These are phyloP conservation scores for Nyleta sp. DNA, from an alignment of 2,888 invertebrate genomes.

Conservation along the genomic window DNA sequence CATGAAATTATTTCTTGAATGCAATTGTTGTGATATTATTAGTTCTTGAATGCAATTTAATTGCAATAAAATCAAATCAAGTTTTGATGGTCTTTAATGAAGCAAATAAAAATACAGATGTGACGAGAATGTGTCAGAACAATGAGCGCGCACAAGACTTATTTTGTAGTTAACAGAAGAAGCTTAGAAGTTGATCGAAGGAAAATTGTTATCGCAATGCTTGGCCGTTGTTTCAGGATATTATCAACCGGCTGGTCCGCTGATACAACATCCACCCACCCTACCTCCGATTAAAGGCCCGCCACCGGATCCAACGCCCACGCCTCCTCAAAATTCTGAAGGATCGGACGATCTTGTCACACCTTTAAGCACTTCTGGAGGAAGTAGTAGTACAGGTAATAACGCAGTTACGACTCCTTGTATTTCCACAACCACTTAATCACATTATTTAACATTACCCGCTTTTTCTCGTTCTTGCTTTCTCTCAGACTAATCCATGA, in stretches of 20 bases:
- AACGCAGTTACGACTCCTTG: slow-evolving; percentile 29
- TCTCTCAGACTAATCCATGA: slow-evolving; percentile 31
- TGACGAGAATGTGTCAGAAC: too few relatives aligned
- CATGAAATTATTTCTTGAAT: too few relatives aligned
- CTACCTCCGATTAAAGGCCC: slow-evolving; percentile 79
- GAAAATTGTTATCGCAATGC: not conserved
- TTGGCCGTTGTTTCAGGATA: slow-evolving; percentile 86
- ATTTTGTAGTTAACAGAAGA: not conserved
- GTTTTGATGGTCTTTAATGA: too few relatives aligned
- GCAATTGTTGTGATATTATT: too few relatives aligned
- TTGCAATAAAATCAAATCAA: too few relatives aligned
- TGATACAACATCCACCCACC: slow-evolving; percentile 86
- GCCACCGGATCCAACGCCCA: slow-evolving; percentile 80
- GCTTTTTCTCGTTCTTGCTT: slow-evolving; percentile 32
- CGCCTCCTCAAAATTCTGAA: slow-evolving; percentile 81
- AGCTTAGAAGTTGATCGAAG: too few relatives aligned
- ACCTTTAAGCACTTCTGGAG: slow-evolving; percentile 79
- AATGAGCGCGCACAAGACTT: too few relatives aligned
- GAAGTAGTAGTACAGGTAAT: slow-evolving; percentile 76
- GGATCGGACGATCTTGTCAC: slow-evolving; percentile 80
- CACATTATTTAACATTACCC: slow-evolving; percentile 42
- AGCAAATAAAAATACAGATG: too few relatives aligned
- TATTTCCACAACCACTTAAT: slow-evolving; percentile 41
- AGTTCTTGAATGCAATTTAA: too few relatives aligned
- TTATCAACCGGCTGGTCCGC: slow-evolving; percentile 96